Percentiles rank a stretch among this genome's conserved stretches.
These are phyloP conservation scores for Rhinopomastus cyanomelas DNA, from an alignment of 2,113 vertebrate species.

Conservation along the genomic window DNA sequence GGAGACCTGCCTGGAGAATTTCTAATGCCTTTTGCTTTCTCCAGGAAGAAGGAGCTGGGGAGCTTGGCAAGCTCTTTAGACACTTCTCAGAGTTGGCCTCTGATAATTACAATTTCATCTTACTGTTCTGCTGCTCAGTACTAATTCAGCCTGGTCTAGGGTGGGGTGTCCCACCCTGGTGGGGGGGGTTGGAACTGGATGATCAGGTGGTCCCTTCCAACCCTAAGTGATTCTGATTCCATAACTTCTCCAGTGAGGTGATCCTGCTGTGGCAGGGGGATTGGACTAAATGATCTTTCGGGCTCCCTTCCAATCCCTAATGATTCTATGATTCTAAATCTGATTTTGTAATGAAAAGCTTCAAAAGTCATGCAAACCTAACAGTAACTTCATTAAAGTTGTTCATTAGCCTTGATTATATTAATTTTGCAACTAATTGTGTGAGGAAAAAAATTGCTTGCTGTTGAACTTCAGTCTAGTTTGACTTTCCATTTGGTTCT, in stretches of 20 bases:
- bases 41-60: neutral
- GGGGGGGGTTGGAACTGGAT: too few relatives aligned
- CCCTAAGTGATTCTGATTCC: too few relatives aligned
- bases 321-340: too few relatives aligned
- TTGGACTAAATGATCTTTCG: too few relatives aligned
- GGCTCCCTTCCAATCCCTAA: too few relatives aligned
- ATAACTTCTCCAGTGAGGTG: too few relatives aligned
- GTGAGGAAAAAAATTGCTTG: neutral
- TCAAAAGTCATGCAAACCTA: neutral
- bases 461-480: neutral
- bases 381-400: neutral
- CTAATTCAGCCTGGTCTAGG: too few relatives aligned
- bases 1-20: neutral
- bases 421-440: neutral
- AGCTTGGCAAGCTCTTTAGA: constrained; percentile 17
- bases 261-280: too few relatives aligned
- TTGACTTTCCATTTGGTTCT: neutral
- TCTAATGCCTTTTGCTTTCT: neutral
- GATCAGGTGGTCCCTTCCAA: too few relatives aligned
- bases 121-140: constrained; percentile 17
- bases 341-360: constrained; percentile 1
- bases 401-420: neutral
- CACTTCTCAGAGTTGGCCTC: neutral
- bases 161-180: too few relatives aligned
- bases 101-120: constrained; percentile 7